Conservation (phyloP, 2,888 invertebrate species). For the Tetragonisca angustula region DNA sequence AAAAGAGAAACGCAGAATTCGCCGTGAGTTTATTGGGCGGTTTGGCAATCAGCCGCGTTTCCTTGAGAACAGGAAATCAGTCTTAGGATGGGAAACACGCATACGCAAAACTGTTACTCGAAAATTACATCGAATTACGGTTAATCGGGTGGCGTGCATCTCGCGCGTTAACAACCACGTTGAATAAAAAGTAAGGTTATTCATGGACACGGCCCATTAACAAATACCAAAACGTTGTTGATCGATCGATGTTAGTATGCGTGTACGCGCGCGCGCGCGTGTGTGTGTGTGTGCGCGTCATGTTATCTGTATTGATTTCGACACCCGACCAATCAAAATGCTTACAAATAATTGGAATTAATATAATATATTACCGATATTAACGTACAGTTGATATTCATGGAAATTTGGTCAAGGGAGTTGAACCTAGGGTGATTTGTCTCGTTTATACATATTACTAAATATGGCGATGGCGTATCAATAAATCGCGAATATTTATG, state of each 20-base stretch:
- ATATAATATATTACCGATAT: not conserved
- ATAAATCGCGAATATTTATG: too few species aligned
- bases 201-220: conserved; percentile 33
- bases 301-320: too few species aligned
- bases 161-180: conserved; percentile 11
- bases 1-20: not conserved
- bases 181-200: conserved; percentile 10
- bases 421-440: not conserved
- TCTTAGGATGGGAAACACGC: conserved; percentile 1
- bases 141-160: conserved; percentile 46
- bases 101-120: conserved; percentile 30
- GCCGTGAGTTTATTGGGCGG: not conserved
- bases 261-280: too few species aligned
- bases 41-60: not conserved
- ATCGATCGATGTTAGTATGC: conserved; percentile 23
- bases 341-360: conserved; percentile 26
- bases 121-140: conserved; percentile 45
- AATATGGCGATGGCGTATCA: not conserved
- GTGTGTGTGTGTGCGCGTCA: not conserved
- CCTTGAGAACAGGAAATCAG: conserved; percentile 14
- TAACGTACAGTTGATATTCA: not conserved
- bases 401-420: not conserved
- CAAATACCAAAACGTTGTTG: conserved; percentile 23
- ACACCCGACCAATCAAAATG: not conserved
- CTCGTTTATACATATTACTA: not conserved